Conservation (phyloP, 2,888 invertebrate genomes). For the Drosophila borborema region DNA sequence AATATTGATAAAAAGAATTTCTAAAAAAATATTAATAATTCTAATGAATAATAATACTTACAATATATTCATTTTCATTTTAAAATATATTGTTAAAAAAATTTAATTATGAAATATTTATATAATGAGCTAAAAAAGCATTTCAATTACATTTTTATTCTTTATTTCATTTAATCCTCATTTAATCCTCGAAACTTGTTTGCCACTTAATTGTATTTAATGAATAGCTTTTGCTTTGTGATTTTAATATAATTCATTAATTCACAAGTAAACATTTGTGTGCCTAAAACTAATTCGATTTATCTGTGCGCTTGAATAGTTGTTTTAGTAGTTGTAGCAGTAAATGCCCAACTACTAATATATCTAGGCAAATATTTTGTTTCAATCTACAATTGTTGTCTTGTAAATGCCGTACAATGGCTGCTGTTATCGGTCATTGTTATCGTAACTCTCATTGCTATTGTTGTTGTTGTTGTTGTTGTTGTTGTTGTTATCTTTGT, state of each 20-base stretch:
- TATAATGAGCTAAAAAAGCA: too few species aligned
- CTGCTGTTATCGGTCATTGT: constrained; percentile 41
- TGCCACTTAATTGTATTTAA: background rate
- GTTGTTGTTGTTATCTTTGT: constrained; percentile 39
- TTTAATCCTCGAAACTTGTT: background rate
- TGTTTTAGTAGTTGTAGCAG: too few species aligned
- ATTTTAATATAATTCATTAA: background rate
- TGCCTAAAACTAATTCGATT: background rate
- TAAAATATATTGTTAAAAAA: too few species aligned
- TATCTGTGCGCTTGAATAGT: background rate
- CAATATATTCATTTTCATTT: too few species aligned
- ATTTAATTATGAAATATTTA: too few species aligned
- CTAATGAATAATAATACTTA: too few species aligned
- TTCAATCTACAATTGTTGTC: constrained; percentile 62
- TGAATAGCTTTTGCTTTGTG: background rate
- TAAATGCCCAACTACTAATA: constrained; percentile 3
- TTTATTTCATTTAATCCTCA: too few species aligned
- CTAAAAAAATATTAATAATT: too few species aligned
- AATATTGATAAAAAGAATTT: too few species aligned
- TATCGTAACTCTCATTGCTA: constrained; percentile 4
- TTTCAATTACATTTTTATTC: background rate
- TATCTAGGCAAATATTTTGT: constrained; percentile 50
- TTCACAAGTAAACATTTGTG: background rate
- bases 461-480: constrained; percentile 19
- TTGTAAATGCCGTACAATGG: constrained; percentile 48